phyloP scores from a whole-genome alignment of 2,113 vertebrate genomes.

The Gymnogyps californianus region DNA sequence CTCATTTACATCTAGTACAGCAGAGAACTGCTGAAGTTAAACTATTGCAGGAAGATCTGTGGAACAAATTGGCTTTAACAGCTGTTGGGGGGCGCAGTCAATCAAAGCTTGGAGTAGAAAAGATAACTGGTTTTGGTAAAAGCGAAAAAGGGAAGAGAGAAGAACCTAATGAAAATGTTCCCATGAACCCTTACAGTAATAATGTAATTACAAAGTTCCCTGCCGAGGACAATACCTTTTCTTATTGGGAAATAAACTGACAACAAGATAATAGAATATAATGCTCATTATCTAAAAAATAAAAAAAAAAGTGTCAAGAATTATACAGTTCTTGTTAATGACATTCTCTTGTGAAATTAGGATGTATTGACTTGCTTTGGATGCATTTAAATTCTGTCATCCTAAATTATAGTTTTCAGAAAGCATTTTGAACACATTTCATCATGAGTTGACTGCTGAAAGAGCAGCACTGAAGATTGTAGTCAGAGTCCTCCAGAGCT shows the following conservation, averaged over 20 bases:
- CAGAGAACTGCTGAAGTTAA: background rate
- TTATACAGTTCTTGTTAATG: background rate
- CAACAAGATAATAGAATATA: background rate
- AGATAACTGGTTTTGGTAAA: background rate
- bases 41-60: background rate
- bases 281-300: background rate
- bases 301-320: background rate
- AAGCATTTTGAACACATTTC: background rate
- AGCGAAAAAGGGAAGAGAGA: background rate
- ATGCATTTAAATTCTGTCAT: background rate
- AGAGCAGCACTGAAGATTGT: background rate
- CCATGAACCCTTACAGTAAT: background rate
- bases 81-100: background rate
- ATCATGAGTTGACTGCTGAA: background rate
- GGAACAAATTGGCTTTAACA: conserved; percentile 25
- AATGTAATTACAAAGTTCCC: background rate
- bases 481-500: background rate
- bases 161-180: background rate
- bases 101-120: background rate
- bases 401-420: background rate
- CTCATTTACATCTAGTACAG: background rate
- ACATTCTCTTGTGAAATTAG: background rate
- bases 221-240: background rate
- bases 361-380: background rate
- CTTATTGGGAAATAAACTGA: background rate